Conservation (phyloP, 2,113 vertebrate species). For the Loxodonta africana region DNA sequence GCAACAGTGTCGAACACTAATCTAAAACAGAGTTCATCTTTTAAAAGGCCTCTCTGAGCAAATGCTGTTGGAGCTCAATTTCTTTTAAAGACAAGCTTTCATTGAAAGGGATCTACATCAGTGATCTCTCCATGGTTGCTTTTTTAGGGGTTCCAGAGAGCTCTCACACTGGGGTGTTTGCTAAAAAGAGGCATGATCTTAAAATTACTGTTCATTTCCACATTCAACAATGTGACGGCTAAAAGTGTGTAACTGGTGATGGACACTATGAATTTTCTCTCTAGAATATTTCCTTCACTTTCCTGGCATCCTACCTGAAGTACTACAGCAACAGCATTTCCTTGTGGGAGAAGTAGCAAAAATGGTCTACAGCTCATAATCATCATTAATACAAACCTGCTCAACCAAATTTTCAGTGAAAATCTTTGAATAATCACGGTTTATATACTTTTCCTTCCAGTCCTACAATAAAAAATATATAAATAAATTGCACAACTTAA, state of each 20-base stretch:
- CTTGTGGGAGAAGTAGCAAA: slow-evolving; percentile 32
- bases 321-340: not conserved
- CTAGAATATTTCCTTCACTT: not conserved
- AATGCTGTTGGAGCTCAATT: not conserved
- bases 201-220: not conserved
- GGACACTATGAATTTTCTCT: not conserved
- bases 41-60: not conserved
- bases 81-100: slow-evolving; percentile 45
- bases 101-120: not conserved
- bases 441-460: slow-evolving; percentile 99
- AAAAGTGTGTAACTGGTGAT: not conserved
- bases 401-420: slow-evolving; percentile 97
- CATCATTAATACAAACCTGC: slow-evolving; percentile 89
- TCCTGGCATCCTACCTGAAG: not conserved
- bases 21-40: not conserved
- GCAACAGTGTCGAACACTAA: not conserved
- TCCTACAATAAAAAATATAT: slow-evolving; percentile 89
- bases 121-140: not conserved
- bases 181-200: not conserved
- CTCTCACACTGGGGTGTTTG: not conserved
- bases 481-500: slow-evolving; percentile 19
- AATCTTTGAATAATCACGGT: slow-evolving; percentile 95
- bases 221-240: not conserved
- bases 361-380: not conserved
- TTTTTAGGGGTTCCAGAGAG: not conserved